phyloP scores from a whole-genome alignment of 2,888 invertebrate species.

The Ormyrus labotus region DNA sequence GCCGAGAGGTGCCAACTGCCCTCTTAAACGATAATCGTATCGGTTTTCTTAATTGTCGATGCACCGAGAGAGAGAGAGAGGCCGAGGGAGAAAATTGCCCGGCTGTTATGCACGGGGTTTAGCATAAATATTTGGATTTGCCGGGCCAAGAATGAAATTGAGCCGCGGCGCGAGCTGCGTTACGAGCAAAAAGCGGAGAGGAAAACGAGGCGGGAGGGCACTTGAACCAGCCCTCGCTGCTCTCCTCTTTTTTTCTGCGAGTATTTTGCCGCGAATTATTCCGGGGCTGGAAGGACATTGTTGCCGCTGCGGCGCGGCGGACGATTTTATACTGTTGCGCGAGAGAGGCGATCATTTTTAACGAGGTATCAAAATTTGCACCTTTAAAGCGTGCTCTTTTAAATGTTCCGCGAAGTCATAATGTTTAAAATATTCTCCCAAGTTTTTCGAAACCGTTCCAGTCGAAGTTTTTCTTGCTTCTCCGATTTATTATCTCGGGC shows the following conservation, averaged over 20 bases:
- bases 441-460: no score
- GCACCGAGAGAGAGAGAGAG: neutral
- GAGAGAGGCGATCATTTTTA: no score
- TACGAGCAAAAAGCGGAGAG: neutral
- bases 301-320: no score
- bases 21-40: constrained; percentile 55
- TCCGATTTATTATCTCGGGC: no score
- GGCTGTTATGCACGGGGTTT: constrained; percentile 25
- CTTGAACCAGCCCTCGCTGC: neutral
- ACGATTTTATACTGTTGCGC: no score
- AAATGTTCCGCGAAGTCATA: no score
- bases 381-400: no score
- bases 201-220: neutral
- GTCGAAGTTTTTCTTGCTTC: no score
- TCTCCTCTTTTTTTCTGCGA: neutral
- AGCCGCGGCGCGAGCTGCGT: neutral
- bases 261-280: no score
- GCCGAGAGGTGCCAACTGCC: constrained; percentile 53
- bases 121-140: constrained; percentile 55
- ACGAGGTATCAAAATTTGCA: no score
- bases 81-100: constrained; percentile 32
- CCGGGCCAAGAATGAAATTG: constrained; percentile 23
- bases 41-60: constrained; percentile 55
- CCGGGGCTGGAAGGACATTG: no score
- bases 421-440: no score